phyloP scores from a whole-genome alignment of 2,888 invertebrate genomes.

The Drosophila birchii region DNA sequence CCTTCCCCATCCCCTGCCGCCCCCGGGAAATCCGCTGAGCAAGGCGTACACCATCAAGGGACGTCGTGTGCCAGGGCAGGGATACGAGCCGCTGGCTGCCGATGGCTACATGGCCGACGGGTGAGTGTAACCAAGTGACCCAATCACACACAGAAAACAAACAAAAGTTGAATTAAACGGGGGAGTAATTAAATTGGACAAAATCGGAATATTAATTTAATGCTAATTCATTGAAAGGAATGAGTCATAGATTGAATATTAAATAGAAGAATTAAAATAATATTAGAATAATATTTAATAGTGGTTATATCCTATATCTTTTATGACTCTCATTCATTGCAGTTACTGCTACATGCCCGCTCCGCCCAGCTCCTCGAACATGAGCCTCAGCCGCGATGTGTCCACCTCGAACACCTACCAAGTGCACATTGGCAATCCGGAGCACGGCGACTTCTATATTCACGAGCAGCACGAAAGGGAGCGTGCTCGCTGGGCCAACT shows the following conservation, averaged over 20 bases:
- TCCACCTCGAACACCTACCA: conserved; percentile 84
- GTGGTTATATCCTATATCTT: neutral
- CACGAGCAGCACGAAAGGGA: conserved; percentile 87
- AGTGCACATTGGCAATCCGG: conserved; percentile 77
- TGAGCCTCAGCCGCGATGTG: conserved; percentile 82
- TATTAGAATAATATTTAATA: neutral
- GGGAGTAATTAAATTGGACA: conserved; percentile 13
- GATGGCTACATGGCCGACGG: conserved; percentile 69
- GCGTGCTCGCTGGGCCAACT: conserved; percentile 90
- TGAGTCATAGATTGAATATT: neutral
- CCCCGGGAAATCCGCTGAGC: conserved; percentile 30
- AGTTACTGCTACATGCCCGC: conserved; percentile 79
- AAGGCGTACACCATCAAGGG: conserved; percentile 68
- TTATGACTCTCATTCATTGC: conserved; percentile 1
- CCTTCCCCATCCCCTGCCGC: conserved; percentile 16
- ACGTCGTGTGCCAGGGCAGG: conserved; percentile 59
- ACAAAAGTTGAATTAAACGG: conserved; percentile 15
- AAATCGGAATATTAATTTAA: conserved; percentile 7
- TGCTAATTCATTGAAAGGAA: neutral
- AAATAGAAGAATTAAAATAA: no score
- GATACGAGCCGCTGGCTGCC: conserved; percentile 64
- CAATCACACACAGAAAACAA: conserved; percentile 13
- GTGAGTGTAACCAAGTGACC: conserved; percentile 55
- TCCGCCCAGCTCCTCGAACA: conserved; percentile 73
- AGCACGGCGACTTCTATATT: conserved; percentile 81